phyloP scores from a whole-genome alignment of 2,113 vertebrate species.

The Onychorhynchus coronatus region DNA sequence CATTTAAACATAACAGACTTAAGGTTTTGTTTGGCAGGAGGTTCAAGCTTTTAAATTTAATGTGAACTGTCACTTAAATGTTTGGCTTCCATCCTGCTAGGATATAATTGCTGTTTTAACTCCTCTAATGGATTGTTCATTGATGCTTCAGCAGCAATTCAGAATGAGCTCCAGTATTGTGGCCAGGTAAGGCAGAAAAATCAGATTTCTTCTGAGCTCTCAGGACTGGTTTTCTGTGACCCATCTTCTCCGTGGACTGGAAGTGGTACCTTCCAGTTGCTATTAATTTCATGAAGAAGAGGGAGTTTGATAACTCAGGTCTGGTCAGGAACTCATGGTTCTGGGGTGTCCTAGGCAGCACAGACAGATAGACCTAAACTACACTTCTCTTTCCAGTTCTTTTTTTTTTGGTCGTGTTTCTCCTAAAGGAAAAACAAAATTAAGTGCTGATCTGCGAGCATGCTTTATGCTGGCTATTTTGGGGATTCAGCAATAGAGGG shows the following conservation, averaged over 20 bases:
- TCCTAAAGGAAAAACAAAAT: neutral
- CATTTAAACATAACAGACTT: neutral
- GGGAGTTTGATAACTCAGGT: neutral
- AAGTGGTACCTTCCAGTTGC: neutral
- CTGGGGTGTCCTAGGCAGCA: accelerated
- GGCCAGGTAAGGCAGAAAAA: neutral
- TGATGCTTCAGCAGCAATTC: neutral
- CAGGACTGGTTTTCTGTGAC: neutral
- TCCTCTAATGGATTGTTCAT: neutral
- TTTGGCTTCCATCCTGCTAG: neutral
- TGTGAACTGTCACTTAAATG: neutral
- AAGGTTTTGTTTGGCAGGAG: neutral
- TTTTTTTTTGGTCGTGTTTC: neutral
- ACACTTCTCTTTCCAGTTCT: neutral
- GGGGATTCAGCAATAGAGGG: slow-evolving; percentile 37
- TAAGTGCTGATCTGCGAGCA: neutral
- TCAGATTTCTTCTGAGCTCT: neutral
- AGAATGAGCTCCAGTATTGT: neutral
- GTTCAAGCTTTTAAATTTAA: neutral
- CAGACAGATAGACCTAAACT: accelerated
- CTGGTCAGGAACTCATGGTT: neutral
- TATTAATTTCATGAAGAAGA: neutral
- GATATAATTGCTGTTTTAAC: neutral
- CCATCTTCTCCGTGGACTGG: neutral
- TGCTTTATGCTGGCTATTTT: neutral